Base-by-base conservation (phyloP, 1,140 invertebrate genomes). In the Drosophila parabipectinata region DNA sequence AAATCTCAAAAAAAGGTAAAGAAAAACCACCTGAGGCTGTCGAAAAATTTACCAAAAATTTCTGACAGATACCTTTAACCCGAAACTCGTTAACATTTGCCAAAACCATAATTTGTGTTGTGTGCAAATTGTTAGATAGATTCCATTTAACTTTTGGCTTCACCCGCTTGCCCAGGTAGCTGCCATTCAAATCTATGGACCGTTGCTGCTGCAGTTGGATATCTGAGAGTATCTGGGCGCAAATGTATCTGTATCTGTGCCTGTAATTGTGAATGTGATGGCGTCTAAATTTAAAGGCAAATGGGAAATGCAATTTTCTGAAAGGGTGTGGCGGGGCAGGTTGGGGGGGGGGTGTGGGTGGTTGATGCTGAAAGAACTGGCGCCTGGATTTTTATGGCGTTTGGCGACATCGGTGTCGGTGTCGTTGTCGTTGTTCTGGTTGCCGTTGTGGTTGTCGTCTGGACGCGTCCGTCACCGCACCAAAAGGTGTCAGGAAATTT, bases 401-500 rank as follows among this genome's bases (percentile, higher is more conserved):
- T 68, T 66, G 59, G 53, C 62, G 77, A 53, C 77, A 68, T 55
- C 55, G 37, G 58, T 45, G 67, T 58, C 72, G 68, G 24, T 51
- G 39, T 59, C 44, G 44, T 45, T 45, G 0, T 18, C 15, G 44
- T 18, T 18, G 44, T 18, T 18, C 41, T 45, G 66, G 68, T 34
- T 37, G 45, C 60, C 41, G 37, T 44, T 67, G 50, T 54, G 39
- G 54, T 56, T 68, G 66, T 69, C 74, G 60, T 78, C 79, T 74
- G 81, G 75, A 55, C 47, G 69, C 79, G 81, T 80, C 79, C 75
- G 67, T 87, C 82, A 87, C 66, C 79, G 67, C 62, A 30, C 32
- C 53, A 62, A 83, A 79, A 88, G 83, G 82, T 88, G 82, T 88
- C 84, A 75, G 72, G 78, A 57, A 72, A 63, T 77, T 80, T 83